Evolutionary conservation across 2,797 vertebrate species (phyloP).

Genomic region (Ctenochaetus hawaiiensis): DNA sequence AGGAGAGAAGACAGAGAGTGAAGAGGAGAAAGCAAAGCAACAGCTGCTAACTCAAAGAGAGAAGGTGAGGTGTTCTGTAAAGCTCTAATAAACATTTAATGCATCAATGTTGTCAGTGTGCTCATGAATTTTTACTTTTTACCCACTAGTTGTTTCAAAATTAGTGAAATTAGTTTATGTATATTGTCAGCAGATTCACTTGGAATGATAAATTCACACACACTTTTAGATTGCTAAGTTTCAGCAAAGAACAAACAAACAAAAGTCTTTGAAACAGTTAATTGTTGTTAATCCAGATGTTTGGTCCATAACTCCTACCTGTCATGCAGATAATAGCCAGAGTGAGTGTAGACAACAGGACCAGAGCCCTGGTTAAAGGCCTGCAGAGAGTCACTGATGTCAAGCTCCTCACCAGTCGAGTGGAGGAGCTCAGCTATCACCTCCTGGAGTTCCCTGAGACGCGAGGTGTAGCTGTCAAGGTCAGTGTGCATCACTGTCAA

Average conservation of each 20-base stretch:
- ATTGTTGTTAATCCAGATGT: neutral
- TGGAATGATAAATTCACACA: too few species aligned
- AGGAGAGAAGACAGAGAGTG: conserved; percentile 76
- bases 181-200: too few species aligned
- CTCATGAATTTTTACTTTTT: neutral
- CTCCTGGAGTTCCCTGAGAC: conserved; percentile 96
- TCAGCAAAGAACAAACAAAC: too few species aligned
- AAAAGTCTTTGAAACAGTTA: too few species aligned
- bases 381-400: conserved; percentile 89
- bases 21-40: conserved; percentile 79
- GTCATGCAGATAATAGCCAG: conserved; percentile 93
- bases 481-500: conserved; percentile 60
- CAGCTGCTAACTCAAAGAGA: conserved; percentile 90
- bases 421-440: conserved; percentile 94
- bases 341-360: conserved; percentile 95
- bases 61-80: conserved; percentile 83
- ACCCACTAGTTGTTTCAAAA: neutral
- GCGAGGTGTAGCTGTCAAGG: conserved; percentile 93
- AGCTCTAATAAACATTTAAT: neutral
- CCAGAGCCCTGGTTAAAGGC: conserved; percentile 92
- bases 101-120: neutral
- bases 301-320: neutral
- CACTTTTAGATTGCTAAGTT: too few species aligned
- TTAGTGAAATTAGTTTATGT: too few species aligned
- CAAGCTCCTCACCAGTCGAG: conserved; percentile 90